Conservation (phyloP, 2,888 invertebrate genomes). For the Macroteleia sp. region DNA sequence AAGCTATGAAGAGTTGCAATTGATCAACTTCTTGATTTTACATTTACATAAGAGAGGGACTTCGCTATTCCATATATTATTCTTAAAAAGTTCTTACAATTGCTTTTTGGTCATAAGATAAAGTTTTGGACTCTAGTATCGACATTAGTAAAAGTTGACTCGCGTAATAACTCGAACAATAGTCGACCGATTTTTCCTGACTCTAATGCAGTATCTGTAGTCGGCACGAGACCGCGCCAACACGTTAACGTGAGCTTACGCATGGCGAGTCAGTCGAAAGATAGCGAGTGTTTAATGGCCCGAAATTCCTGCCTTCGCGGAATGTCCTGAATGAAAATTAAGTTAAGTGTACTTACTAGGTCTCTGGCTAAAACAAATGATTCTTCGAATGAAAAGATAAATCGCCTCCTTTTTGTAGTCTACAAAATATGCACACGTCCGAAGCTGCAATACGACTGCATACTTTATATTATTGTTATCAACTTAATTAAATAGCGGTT, state of each 20-base stretch:
- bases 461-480: background rate
- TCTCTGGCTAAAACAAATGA: conserved; percentile 45
- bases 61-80: background rate
- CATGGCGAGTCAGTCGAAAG: conserved; percentile 76
- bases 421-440: background rate
- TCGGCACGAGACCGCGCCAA: conserved; percentile 24
- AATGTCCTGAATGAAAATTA: conserved; percentile 83
- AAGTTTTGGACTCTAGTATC: too few species aligned
- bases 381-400: conserved; percentile 34
- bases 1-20: conserved; percentile 28
- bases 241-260: conserved; percentile 67
- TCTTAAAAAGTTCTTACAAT: too few species aligned
- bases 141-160: conserved; percentile 14
- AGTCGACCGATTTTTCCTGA: conserved; percentile 44
- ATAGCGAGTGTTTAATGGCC: conserved; percentile 82
- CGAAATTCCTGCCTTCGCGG: conserved; percentile 80
- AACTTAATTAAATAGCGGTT: background rate
- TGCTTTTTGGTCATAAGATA: too few species aligned
- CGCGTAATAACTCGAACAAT: conserved; percentile 32
- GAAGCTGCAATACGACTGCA: background rate
- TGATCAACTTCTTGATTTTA: conserved; percentile 43
- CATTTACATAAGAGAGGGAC: conserved; percentile 4
- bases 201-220: conserved; percentile 60
- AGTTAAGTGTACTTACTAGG: conserved; percentile 72
- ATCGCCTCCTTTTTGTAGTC: conserved; percentile 9